Evolutionary conservation across 2,113 vertebrate genomes (phyloP).

Genomic region (Rhinoptilus africanus): DNA sequence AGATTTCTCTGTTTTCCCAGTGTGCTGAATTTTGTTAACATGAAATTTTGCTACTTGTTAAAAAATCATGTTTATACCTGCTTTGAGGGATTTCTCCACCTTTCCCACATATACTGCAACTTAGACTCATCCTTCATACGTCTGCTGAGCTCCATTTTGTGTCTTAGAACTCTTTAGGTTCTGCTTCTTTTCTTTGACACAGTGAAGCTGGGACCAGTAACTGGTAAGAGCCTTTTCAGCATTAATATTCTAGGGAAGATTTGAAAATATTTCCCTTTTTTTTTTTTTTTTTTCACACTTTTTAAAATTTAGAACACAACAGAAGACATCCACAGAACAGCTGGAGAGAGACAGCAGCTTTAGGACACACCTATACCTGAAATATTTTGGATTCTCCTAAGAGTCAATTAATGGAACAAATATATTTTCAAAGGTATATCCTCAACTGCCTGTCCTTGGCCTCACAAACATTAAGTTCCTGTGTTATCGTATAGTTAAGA

Average conservation of each 20-base stretch:
- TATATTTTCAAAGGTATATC: neutral
- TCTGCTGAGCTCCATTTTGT: neutral
- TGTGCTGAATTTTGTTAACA: neutral
- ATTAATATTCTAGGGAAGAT: neutral
- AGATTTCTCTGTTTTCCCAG: neutral
- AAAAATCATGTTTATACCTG: neutral
- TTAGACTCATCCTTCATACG: neutral
- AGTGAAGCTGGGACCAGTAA: neutral
- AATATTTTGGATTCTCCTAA: neutral
- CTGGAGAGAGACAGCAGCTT: neutral
- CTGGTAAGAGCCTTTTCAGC: neutral
- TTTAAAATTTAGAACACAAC: neutral
- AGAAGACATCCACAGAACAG: neutral
- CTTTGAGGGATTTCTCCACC: neutral
- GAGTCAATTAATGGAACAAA: neutral
- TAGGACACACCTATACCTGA: neutral
- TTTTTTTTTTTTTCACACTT: too few relatives aligned
- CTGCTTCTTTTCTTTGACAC: neutral
- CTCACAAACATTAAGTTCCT: conserved; percentile 33
- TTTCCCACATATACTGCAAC: neutral
- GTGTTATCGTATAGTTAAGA: neutral
- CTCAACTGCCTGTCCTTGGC: conserved; percentile 25
- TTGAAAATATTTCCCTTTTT: neutral
- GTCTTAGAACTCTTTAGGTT: neutral
- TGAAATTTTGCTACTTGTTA: neutral